Percentiles rank a stretch among this genome's conserved stretches.
Evolutionary conservation across 35 echinoderm and acorn worm species (phyloP).

Genomic region (Lytechinus pictus): DNA sequence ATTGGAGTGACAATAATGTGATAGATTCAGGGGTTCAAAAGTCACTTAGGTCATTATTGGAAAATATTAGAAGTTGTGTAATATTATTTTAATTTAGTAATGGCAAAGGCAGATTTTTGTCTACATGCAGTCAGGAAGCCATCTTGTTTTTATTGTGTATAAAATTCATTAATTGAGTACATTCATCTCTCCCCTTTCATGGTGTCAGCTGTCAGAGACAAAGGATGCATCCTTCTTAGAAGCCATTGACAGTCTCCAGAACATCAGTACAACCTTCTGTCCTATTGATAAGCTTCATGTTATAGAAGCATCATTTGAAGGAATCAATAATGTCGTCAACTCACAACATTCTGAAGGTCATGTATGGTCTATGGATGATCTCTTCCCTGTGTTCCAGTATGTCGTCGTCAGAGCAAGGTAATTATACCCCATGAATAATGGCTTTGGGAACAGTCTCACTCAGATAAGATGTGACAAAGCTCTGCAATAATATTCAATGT

Average conservation of each 20-base stretch:
- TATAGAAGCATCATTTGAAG: constrained; percentile 83
- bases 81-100: too few species aligned
- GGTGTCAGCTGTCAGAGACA: constrained; percentile 54
- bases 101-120: too few species aligned
- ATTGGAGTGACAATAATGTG: too few species aligned
- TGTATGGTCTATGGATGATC: constrained; percentile 96
- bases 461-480: too few species aligned
- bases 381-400: constrained; percentile 97
- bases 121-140: too few species aligned
- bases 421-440: background rate
- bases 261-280: constrained; percentile 92
- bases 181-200: background rate
- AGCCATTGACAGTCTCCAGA: constrained; percentile 78
- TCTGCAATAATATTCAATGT: too few species aligned
- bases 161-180: background rate
- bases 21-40: too few species aligned
- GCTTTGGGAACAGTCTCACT: too few species aligned
- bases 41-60: too few species aligned
- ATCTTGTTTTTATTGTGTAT: too few species aligned
- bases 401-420: constrained; percentile 95
- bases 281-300: constrained; percentile 85
- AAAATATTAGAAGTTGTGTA: too few species aligned
- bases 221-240: constrained; percentile 78
- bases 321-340: constrained; percentile 65
- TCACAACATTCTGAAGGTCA: constrained; percentile 51